Evolutionary conservation across 2,797 vertebrate genomes (phyloP).

Genomic region (Sebastes kiyomatsui): DNA sequence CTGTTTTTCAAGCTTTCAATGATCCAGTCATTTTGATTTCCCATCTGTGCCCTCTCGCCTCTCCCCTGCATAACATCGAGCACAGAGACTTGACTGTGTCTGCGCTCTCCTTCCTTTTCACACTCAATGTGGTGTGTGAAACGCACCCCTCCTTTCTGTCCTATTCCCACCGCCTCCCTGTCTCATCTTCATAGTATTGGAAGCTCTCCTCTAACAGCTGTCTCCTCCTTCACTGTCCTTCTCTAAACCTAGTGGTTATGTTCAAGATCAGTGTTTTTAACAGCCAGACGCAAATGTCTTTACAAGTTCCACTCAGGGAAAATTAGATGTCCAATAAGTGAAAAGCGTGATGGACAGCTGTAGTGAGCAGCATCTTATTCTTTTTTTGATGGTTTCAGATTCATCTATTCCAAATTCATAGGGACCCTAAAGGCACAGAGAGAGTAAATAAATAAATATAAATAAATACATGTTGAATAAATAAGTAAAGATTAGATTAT

Average conservation of each 20-base stretch:
- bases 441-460: neutral
- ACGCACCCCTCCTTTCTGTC: conserved; percentile 62
- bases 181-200: conserved; percentile 72
- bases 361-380: neutral
- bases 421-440: neutral
- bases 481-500: neutral
- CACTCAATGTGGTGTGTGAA: conserved; percentile 85
- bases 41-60: conserved; percentile 83
- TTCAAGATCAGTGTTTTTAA: conserved; percentile 18
- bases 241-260: conserved; percentile 17
- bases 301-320: neutral
- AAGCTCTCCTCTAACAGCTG: conserved; percentile 77
- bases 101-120: conserved; percentile 74
- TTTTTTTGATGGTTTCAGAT: neutral
- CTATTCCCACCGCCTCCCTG: conserved; percentile 60
- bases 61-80: conserved; percentile 67
- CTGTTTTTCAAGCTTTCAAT: conserved; percentile 67
- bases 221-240: conserved; percentile 61
- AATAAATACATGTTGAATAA: neutral
- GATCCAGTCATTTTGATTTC: conserved; percentile 76
- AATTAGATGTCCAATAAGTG: neutral
- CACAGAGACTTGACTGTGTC: conserved; percentile 67
- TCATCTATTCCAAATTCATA: neutral
- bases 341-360: neutral
- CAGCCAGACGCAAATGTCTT: neutral